Conservation (phyloP, 2,888 invertebrate species). For the Stegophylla sp. region DNA sequence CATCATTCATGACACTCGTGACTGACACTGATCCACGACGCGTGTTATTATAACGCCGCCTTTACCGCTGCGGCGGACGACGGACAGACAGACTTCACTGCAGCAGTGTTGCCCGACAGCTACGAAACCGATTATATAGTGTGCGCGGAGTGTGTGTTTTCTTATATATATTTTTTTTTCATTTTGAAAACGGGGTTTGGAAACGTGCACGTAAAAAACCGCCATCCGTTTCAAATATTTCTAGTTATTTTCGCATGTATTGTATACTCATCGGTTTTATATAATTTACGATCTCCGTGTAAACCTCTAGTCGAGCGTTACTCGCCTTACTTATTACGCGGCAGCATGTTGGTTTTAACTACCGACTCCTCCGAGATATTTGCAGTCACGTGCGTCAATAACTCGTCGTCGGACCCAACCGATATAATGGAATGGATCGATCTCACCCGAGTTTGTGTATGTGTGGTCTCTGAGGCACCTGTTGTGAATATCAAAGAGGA, state of each 20-base stretch:
- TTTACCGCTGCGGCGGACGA: neutral
- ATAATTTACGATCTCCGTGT: neutral
- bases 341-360: too few relatives aligned
- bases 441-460: neutral
- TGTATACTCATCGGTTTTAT: neutral
- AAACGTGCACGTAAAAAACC: neutral
- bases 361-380: slow-evolving; percentile 2
- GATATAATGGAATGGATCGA: neutral
- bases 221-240: neutral
- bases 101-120: too few relatives aligned
- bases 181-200: neutral
- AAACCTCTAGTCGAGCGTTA: too few relatives aligned
- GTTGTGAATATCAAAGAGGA: slow-evolving; percentile 42
- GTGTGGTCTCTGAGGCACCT: slow-evolving; percentile 27
- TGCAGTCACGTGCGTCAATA: slow-evolving; percentile 40
- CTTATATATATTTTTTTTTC: slow-evolving; percentile 23
- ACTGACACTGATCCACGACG: slow-evolving; percentile 57
- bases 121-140: too few relatives aligned
- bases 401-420: slow-evolving; percentile 11
- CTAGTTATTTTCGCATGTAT: slow-evolving; percentile 6
- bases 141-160: neutral
- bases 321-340: too few relatives aligned
- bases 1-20: slow-evolving; percentile 54
- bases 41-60: slow-evolving; percentile 60
- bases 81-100: slow-evolving; percentile 25